Conservation (phyloP, 1,140 invertebrate genomes). For the Trichonephila inaurata region DNA sequence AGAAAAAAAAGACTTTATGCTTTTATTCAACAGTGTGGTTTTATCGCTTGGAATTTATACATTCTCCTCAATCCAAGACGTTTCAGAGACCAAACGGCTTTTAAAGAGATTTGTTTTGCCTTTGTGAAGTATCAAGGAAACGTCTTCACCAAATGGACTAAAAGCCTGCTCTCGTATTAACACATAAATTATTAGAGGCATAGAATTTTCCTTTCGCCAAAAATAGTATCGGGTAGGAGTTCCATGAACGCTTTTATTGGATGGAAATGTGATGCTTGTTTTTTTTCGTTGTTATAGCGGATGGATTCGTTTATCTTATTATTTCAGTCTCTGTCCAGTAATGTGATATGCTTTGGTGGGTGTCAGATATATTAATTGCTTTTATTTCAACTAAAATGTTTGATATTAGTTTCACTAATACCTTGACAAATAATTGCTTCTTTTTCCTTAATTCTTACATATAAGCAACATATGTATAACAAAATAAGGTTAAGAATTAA, state of each 20-base stretch:
- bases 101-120: not conserved
- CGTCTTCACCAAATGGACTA: slow-evolving; percentile 11
- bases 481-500: no score
- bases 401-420: no score
- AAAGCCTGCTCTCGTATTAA: not conserved
- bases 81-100: not conserved
- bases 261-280: not conserved
- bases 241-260: not conserved
- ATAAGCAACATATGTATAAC: no score
- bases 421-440: no score
- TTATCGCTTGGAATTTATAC: slow-evolving; percentile 13
- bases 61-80: not conserved
- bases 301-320: no score
- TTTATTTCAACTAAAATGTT: no score
- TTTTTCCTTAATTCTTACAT: no score
- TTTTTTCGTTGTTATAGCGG: no score
- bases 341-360: no score
- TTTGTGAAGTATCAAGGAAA: not conserved
- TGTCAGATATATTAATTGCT: no score
- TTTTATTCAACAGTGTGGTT: not conserved
- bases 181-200: not conserved
- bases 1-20: not conserved
- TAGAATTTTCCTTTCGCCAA: not conserved
- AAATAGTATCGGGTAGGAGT: not conserved
- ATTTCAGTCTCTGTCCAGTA: no score